phyloP scores from a whole-genome alignment of 2,888 invertebrate genomes.

The Amiota communis region DNA sequence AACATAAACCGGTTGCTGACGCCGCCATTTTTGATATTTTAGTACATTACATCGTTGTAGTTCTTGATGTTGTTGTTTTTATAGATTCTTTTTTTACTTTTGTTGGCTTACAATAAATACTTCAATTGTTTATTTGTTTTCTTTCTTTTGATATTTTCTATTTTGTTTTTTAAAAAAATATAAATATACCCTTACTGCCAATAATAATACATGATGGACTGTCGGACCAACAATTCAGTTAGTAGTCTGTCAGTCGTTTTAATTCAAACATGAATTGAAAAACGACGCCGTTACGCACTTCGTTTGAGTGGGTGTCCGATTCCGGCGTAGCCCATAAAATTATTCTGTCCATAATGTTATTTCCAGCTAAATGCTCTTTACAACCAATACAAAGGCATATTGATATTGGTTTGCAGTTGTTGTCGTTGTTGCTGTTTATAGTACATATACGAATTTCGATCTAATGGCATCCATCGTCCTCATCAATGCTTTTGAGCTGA shows the following conservation, averaged over 20 bases:
- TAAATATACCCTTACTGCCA: too few relatives aligned
- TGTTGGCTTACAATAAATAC: not conserved
- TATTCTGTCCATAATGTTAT: conserved; percentile 38
- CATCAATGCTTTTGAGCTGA: conserved; percentile 30
- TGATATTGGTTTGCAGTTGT: conserved; percentile 38
- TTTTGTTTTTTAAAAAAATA: not conserved
- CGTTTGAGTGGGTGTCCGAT: not conserved
- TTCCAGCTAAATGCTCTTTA: too few relatives aligned
- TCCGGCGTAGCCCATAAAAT: not conserved
- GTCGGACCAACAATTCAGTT: not conserved
- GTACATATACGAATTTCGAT: conserved; percentile 37
- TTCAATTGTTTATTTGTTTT: not conserved
- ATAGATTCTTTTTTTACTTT: conserved; percentile 29
- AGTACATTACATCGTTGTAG: not conserved
- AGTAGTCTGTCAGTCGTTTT: not conserved
- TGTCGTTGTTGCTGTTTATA: conserved; percentile 24
- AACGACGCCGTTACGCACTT: not conserved
- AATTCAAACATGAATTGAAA: not conserved
- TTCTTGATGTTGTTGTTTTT: conserved; percentile 47
- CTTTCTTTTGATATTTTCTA: not conserved
- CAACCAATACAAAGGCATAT: conserved; percentile 34
- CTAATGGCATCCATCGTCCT: conserved; percentile 42
- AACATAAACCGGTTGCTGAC: not conserved
- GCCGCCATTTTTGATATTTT: conserved; percentile 58
- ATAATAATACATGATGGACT: too few relatives aligned